Evolutionary conservation across 30 jellyfish, hydroid and myxozoan species (phyloP), one percentile per base, ranked within the genome.

Genomic region (Aurelia coerulea): DNA sequence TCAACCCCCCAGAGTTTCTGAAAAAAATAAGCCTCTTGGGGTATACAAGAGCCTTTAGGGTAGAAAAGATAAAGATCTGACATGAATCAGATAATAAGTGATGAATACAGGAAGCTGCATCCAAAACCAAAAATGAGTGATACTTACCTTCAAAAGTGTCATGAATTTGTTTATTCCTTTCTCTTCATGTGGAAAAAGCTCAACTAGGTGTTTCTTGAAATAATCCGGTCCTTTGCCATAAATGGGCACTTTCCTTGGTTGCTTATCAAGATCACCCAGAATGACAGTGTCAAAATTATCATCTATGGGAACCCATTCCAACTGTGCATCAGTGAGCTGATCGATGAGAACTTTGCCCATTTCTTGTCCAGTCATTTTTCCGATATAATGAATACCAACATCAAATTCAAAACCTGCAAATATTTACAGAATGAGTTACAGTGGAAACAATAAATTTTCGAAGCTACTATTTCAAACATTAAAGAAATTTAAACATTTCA

Each of bases 351-450:
- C 92, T 29, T 91, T 74, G 73, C 92, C 74, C 90, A 90, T 46
- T 10, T 97, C 79, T 76, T 76, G 56, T 29, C 96, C 97, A 7
- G 69, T 83, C 37, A 85, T 79, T 52, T 86, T 97, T 18, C 99
- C 99, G 68, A 95, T 73, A 83, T 90, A 95, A 76, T 95, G 99
- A 16, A 95, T 86, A 5, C 99, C 99, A 67, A 95, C 99, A 72
- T 95, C 99, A 73, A 95, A 95, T 73, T 95, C 99, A 95, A 90
- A 95, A 11, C 99, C 99, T 95, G 81, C 33, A 80, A 78, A 39
- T 33, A 64, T 51, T 33, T 6, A 0, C 53, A 42, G 12, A 46
- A 46, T 4, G 56, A 0, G 56, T 46, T 46, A 46, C 12, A 46
- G 13, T 23, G 0, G 29, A 23, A 23, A 23, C 29, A 23, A 23